Percentiles rank a stretch among this genome's conserved stretches.
Conservation (phyloP, 2,888 invertebrate species). For the Schizotus pectinicornis region DNA sequence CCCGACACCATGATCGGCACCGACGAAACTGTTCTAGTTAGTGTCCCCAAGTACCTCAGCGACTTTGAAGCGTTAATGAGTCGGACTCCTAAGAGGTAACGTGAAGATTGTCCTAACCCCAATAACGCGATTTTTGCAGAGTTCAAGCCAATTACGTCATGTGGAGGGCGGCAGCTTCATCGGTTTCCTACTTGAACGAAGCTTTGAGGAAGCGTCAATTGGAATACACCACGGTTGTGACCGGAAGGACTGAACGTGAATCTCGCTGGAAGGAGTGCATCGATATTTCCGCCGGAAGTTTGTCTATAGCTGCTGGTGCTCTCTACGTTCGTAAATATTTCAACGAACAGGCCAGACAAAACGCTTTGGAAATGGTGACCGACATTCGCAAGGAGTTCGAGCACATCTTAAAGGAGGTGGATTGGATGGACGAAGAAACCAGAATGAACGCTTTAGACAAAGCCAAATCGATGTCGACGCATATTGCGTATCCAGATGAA, state of each 20-base stretch:
- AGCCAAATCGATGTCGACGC: slow-evolving; percentile 81
- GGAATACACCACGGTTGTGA: slow-evolving; percentile 79
- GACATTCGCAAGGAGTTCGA: slow-evolving; percentile 84
- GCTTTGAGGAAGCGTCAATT: slow-evolving; percentile 78
- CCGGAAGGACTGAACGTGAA: slow-evolving; percentile 84
- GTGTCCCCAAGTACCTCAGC: slow-evolving; percentile 81
- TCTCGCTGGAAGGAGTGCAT: slow-evolving; percentile 93
- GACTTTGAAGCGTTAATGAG: slow-evolving; percentile 69
- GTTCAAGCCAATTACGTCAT: slow-evolving; percentile 88
- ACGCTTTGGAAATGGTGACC: slow-evolving; percentile 85
- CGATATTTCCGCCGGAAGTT: slow-evolving; percentile 77
- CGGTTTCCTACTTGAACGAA: slow-evolving; percentile 81
- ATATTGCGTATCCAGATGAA: slow-evolving; percentile 93
- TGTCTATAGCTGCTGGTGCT: slow-evolving; percentile 80
- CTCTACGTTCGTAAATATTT: slow-evolving; percentile 88
- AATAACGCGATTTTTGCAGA: slow-evolving; percentile 51
- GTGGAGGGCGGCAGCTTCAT: slow-evolving; percentile 87
- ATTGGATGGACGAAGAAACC: slow-evolving; percentile 93
- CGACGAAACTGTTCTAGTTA: slow-evolving; percentile 82
- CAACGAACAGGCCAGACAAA: slow-evolving; percentile 81
- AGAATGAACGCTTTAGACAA: slow-evolving; percentile 78
- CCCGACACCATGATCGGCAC: slow-evolving; percentile 66
- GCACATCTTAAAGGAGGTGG: slow-evolving; percentile 77
- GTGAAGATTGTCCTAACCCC: not conserved
- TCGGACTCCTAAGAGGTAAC: slow-evolving; percentile 62